Percentiles rank a stretch among this genome's conserved stretches.
Evolutionary conservation across 1,140 invertebrate genomes (phyloP).

Genomic region (Tenebrio molitor): DNA sequence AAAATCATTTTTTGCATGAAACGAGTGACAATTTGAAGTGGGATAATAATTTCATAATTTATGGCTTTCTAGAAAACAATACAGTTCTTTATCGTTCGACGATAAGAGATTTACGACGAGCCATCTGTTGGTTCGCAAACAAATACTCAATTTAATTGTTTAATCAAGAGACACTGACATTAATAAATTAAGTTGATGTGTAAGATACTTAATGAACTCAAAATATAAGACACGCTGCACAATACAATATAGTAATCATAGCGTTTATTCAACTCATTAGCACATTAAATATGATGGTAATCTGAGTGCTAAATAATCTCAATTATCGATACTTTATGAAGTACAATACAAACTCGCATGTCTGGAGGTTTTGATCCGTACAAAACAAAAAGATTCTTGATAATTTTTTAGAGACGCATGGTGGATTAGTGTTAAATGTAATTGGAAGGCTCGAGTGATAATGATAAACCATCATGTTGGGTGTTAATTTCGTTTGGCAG

Average conservation of each 20-base stretch:
- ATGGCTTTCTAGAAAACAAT: conserved; percentile 5
- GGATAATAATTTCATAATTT: too few species aligned
- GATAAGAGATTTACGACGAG: conserved; percentile 6
- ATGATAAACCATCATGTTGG: neutral
- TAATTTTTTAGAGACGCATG: neutral
- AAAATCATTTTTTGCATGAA: too few species aligned
- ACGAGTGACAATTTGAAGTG: too few species aligned
- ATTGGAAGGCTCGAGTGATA: too few species aligned
- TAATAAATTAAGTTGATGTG: conserved; percentile 40
- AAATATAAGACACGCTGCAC: conserved; percentile 29
- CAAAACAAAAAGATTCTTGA: neutral
- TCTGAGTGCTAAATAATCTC: conserved; percentile 38
- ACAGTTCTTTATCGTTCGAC: neutral
- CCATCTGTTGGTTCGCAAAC: conserved; percentile 8
- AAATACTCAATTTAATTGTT: conserved; percentile 33
- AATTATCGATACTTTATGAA: conserved; percentile 34
- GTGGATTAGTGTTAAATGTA: neutral
- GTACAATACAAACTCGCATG: neutral
- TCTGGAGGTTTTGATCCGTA: neutral
- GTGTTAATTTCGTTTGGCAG: neutral
- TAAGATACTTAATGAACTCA: conserved; percentile 34
- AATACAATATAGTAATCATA: conserved; percentile 35
- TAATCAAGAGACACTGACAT: conserved; percentile 26
- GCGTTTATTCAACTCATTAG: conserved; percentile 39
- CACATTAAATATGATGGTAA: conserved; percentile 38